Base-by-base conservation (phyloP, 2,888 invertebrate genomes). In the Acholoe squamosa region DNA sequence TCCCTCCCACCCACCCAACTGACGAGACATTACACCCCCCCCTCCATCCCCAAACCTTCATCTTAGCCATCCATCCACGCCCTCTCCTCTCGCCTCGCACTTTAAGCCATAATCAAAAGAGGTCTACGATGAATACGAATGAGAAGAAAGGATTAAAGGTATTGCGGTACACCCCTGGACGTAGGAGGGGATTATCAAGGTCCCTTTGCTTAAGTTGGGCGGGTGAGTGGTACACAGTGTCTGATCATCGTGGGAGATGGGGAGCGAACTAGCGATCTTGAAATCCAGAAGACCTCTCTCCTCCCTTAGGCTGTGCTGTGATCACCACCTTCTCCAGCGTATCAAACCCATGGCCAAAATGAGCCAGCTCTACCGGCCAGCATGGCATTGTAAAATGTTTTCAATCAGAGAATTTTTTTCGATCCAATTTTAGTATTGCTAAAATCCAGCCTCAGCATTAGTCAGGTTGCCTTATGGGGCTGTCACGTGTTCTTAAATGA, bases 101-200 rank as follows among this genome's bases (percentile, higher is more conserved):
- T 0, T 76, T 25, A 25, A 31, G 16, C 76, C 31, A 76, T 76
- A 76, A 76, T 76, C 76, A 76, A 76, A 76, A n/a, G 76, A 76
- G 16, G 31, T n/a, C 31, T 19, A 10, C n/a, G 76, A 76, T 76
- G 76, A 7, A 76, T 76, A 76, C 76, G 28, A 76, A 76, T 76
- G 76, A 28, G 76, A 76, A 25, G 76, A 31, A 14, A 25, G 76
- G 76, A 76, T 76, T 76, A 76, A 76, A 76, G 76, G 76, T 1
- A 14, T 3, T 31, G 76, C 31, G 76, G 16, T 61, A 16, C 76
- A 31, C 28, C 76, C 76, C 76, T 76, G 76, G 76, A 76, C 76
- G 76, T 14, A 5, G 19, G 7, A 43, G 43, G 43, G 43, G 43
- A 43, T 10, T 10, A 10, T 43, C 43, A 43, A 10, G 43, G 43